Percentiles rank a stretch among this genome's conserved stretches.
These are phyloP conservation scores for Cyanoliseus patagonus DNA, from an alignment of 2,113 vertebrate species.

Conservation along the genomic window DNA sequence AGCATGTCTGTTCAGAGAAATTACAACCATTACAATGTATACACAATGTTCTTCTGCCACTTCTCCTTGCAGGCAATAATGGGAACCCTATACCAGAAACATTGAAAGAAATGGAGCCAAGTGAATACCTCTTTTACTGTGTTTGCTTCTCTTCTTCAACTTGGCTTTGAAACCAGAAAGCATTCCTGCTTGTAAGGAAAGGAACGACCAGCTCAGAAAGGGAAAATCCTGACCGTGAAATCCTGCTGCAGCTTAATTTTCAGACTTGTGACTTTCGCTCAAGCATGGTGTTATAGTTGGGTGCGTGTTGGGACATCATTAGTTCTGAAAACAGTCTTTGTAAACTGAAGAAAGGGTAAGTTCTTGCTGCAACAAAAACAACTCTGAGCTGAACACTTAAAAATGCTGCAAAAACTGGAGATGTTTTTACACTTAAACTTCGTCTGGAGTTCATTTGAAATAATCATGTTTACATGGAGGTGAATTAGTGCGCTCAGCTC, in stretches of 20 bases:
- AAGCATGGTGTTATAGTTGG: not conserved
- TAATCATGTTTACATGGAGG: slow-evolving; percentile 63
- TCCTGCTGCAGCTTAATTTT: slow-evolving; percentile 7
- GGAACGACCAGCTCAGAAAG: slow-evolving; percentile 24
- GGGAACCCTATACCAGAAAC: slow-evolving; percentile 42
- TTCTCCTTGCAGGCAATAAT: slow-evolving; percentile 36
- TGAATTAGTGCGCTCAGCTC: slow-evolving; percentile 48
- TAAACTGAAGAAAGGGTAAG: slow-evolving; percentile 12
- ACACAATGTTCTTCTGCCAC: slow-evolving; percentile 48
- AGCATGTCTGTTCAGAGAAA: slow-evolving; percentile 46
- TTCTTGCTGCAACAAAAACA: slow-evolving; percentile 47
- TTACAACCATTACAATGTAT: slow-evolving; percentile 47
- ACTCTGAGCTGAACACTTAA: not conserved
- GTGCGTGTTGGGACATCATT: slow-evolving; percentile 25
- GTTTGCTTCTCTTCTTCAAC: slow-evolving; percentile 33
- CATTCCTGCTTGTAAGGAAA: slow-evolving; percentile 40
- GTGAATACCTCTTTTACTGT: slow-evolving; percentile 51
- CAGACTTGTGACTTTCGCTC: slow-evolving; percentile 37
- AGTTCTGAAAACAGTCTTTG: slow-evolving; percentile 61
- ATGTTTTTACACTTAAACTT: slow-evolving; percentile 63
- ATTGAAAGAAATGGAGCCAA: slow-evolving; percentile 30
- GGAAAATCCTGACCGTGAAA: slow-evolving; percentile 50
- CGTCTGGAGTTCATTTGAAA: slow-evolving; percentile 65
- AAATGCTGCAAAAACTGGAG: slow-evolving; percentile 57
- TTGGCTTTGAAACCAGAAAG: slow-evolving; percentile 61